phyloP scores from a whole-genome alignment of 2,888 invertebrate species.

The Trimorus sp. region DNA sequence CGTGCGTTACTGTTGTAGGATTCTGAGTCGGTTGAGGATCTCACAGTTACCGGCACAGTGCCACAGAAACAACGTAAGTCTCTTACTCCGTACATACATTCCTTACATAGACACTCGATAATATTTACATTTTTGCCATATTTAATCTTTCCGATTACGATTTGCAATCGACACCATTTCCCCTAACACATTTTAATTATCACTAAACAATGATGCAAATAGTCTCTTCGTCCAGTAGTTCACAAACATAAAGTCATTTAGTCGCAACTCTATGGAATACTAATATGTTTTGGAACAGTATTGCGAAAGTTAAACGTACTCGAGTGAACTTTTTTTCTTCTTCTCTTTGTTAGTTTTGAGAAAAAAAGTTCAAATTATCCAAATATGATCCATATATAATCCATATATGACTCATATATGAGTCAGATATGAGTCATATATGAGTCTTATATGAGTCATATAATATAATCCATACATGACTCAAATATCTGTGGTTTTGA shows the following conservation, averaged over 20 bases:
- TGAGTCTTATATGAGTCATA: too few species aligned
- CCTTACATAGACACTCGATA: conserved; percentile 12
- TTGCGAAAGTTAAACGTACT: too few species aligned
- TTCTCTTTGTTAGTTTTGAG: too few species aligned
- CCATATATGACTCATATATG: neutral
- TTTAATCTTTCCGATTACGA: neutral
- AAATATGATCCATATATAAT: neutral
- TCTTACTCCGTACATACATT: conserved; percentile 22
- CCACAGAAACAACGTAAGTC: conserved; percentile 77
- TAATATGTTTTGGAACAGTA: too few species aligned
- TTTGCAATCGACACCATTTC: neutral
- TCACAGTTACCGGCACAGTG: conserved; percentile 77
- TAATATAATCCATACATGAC: too few species aligned
- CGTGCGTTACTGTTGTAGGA: conserved; percentile 77
- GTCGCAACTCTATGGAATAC: too few species aligned
- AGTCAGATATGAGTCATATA: neutral
- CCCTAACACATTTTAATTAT: too few species aligned
- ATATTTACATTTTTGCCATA: conserved; percentile 18
- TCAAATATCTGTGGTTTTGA: too few species aligned
- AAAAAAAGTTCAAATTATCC: neutral
- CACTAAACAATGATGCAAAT: too few species aligned
- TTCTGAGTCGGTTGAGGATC: conserved; percentile 82
- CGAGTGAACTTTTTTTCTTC: too few species aligned
- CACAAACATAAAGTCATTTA: too few species aligned
- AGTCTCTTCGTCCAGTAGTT: too few species aligned